Percentiles rank a stretch among this genome's conserved stretches.
Conservation (phyloP, 2,888 invertebrate species). For the Drosophila aldrichi region DNA sequence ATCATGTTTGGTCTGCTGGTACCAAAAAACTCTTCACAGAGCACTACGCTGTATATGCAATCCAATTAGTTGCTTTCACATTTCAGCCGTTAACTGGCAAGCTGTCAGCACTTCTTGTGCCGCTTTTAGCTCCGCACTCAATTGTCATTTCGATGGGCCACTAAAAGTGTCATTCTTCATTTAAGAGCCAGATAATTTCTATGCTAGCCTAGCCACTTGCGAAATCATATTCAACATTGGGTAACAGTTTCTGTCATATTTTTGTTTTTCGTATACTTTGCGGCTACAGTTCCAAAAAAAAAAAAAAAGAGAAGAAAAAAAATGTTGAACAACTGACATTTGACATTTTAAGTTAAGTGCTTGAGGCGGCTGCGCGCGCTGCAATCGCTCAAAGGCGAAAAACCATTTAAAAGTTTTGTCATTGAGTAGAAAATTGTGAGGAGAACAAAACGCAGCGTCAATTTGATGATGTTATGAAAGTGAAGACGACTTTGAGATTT, state of each 20-base stretch:
- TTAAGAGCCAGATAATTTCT: slow-evolving; percentile 59
- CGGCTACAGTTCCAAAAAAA: neutral
- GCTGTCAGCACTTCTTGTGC: slow-evolving; percentile 61
- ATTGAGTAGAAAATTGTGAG: slow-evolving; percentile 41
- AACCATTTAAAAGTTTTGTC: slow-evolving; percentile 74
- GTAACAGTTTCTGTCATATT: slow-evolving; percentile 22
- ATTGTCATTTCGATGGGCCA: slow-evolving; percentile 57
- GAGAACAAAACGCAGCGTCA: slow-evolving; percentile 23
- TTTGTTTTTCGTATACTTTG: slow-evolving; percentile 3
- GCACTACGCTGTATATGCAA: slow-evolving; percentile 46
- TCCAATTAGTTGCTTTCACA: slow-evolving; percentile 70
- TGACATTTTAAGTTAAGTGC: slow-evolving; percentile 73
- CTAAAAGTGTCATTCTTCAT: slow-evolving; percentile 74
- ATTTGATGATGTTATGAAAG: slow-evolving; percentile 56
- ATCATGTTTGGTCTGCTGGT: slow-evolving; percentile 28
- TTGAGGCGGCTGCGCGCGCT: slow-evolving; percentile 30
- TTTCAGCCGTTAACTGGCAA: slow-evolving; percentile 56
- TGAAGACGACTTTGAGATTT: slow-evolving; percentile 44
- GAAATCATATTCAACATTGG: slow-evolving; percentile 40
- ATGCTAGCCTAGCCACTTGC: slow-evolving; percentile 46
- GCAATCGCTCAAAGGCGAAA: slow-evolving; percentile 71
- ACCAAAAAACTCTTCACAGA: slow-evolving; percentile 7
- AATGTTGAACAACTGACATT: slow-evolving; percentile 35
- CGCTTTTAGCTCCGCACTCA: slow-evolving; percentile 33
- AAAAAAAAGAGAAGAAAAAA: neutral